Conservation (phyloP, 2,113 vertebrate species). For the Tympanuchus pallidicinctus region DNA sequence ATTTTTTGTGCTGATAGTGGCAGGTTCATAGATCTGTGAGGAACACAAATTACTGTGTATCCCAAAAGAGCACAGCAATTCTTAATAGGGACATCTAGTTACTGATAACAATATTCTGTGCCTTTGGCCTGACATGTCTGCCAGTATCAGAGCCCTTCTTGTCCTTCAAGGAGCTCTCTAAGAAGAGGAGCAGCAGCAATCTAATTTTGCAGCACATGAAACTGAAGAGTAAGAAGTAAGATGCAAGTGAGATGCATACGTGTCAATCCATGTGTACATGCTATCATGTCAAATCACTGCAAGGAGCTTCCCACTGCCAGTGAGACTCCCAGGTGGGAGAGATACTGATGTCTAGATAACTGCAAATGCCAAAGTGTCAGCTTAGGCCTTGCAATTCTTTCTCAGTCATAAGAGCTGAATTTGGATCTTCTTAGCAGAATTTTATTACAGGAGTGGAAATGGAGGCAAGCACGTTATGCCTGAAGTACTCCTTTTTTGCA, state of each 20-base stretch:
- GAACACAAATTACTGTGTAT: neutral
- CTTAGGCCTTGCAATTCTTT: neutral
- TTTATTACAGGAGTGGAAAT: neutral
- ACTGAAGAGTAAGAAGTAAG: neutral
- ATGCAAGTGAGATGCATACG: neutral
- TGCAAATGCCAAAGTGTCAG: neutral
- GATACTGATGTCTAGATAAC: rapidly evolving
- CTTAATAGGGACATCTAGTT: neutral
- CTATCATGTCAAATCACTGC: rapidly evolving
- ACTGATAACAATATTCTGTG: neutral
- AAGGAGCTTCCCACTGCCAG: neutral
- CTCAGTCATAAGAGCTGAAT: neutral
- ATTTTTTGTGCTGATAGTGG: neutral
- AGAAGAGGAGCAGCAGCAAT: neutral
- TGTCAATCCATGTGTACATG: rapidly evolving
- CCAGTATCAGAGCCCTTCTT: neutral
- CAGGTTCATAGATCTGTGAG: neutral
- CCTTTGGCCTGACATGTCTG: neutral
- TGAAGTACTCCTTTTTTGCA: neutral
- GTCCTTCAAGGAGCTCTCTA: neutral
- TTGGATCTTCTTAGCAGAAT: neutral
- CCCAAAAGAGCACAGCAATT: neutral
- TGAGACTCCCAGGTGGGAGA: rapidly evolving
- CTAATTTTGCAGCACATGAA: neutral
- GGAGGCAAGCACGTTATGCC: neutral